Conservation (phyloP, 30 jellyfish, hydroid and myxozoan species). For the Chironex yamaguchii region DNA sequence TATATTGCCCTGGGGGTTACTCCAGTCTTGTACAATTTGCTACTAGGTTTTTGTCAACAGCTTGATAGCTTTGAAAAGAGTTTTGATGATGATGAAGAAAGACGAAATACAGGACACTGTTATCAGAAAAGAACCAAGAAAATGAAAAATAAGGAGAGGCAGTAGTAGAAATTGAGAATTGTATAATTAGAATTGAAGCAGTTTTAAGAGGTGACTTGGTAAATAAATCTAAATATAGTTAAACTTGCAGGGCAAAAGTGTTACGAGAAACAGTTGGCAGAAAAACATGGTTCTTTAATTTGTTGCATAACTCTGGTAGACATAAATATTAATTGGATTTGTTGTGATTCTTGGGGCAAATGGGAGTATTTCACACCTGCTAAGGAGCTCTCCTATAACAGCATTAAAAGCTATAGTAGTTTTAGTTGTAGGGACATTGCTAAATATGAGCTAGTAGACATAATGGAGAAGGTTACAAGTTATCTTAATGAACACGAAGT, state of each 20-base stretch:
- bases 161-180: background rate
- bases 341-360: background rate
- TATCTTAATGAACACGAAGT: background rate
- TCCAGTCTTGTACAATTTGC: too few species aligned
- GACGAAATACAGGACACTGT: constrained; percentile 8
- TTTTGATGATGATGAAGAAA: background rate
- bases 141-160: background rate
- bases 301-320: constrained; percentile 28
- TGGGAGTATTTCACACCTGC: constrained; percentile 33
- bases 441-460: constrained; percentile 11
- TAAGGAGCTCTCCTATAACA: too few species aligned
- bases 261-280: too few species aligned
- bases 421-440: constrained; percentile 12
- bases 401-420: too few species aligned
- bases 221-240: too few species aligned
- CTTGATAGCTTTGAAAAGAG: background rate
- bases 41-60: too few species aligned
- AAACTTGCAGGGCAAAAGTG: too few species aligned
- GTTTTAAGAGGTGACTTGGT: constrained; percentile 16
- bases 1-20: constrained; percentile 38
- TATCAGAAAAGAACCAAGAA: constrained; percentile 15
- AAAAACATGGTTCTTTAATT: background rate
- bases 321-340: background rate
- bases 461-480: constrained; percentile 6
- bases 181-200: constrained; percentile 16